phyloP scores from a whole-genome alignment of 1,140 invertebrate genomes.

The Parasteatoda tepidariorum region DNA sequence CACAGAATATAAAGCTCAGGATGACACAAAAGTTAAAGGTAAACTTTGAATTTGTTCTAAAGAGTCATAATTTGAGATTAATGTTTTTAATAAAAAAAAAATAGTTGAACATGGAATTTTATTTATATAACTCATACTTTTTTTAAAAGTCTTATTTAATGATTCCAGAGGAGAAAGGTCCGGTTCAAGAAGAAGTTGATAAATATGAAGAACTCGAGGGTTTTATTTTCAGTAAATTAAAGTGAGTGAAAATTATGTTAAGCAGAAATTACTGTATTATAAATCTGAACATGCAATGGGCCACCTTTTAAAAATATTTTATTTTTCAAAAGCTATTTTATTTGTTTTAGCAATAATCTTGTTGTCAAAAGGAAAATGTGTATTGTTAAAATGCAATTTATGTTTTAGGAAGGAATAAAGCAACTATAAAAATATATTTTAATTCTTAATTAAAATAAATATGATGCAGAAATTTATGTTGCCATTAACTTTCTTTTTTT shows the following conservation, averaged over 20 bases:
- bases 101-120: too few relatives aligned
- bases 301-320: too few relatives aligned
- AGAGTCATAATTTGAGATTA: background rate
- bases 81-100: background rate
- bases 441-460: too few relatives aligned
- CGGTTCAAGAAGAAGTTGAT: conserved; percentile 74
- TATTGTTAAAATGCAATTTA: too few relatives aligned
- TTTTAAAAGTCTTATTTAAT: conserved; percentile 3
- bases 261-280: background rate
- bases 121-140: background rate
- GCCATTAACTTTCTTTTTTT: too few relatives aligned
- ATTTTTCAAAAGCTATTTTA: too few relatives aligned
- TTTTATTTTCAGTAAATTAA: conserved; percentile 79
- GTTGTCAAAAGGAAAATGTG: too few relatives aligned
- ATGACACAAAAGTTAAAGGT: conserved; percentile 84
- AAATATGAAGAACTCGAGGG: conserved; percentile 83
- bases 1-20: conserved; percentile 99
- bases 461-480: too few relatives aligned
- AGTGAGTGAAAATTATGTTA: conserved; percentile 61
- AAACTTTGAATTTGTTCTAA: conserved; percentile 16
- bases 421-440: too few relatives aligned
- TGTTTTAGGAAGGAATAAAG: too few relatives aligned
- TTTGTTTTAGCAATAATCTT: too few relatives aligned
- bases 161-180: conserved; percentile 69
- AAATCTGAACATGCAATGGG: too few relatives aligned